Conservation (phyloP, 2,888 invertebrate genomes). For the Eubasilissa splendida region DNA sequence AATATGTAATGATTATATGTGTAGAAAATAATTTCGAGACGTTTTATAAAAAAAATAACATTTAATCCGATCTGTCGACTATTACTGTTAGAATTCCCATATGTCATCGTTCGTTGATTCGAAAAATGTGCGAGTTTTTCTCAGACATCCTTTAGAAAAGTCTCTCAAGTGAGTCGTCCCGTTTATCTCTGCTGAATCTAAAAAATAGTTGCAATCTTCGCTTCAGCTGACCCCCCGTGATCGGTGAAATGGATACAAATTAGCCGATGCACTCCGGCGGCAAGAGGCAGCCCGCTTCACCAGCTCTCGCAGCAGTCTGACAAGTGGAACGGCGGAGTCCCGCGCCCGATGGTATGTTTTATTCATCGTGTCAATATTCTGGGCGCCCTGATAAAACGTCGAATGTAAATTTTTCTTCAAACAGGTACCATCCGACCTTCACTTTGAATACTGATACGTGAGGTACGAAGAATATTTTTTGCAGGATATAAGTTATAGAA, state of each 20-base stretch:
- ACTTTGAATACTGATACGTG: constrained; percentile 28
- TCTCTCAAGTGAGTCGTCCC: neutral
- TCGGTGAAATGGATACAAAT: constrained; percentile 48
- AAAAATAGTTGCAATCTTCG: neutral
- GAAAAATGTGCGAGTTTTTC: too few species aligned
- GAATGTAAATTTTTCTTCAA: constrained; percentile 36
- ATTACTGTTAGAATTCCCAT: too few species aligned
- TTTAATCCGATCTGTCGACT: too few species aligned
- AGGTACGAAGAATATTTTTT: constrained; percentile 13
- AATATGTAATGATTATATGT: too few species aligned
- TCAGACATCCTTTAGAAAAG: too few species aligned
- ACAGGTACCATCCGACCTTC: constrained; percentile 28
- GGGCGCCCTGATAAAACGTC: constrained; percentile 41
- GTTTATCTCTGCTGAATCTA: neutral
- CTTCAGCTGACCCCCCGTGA: constrained; percentile 45
- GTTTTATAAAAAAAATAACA: too few species aligned
- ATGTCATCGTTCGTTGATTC: too few species aligned
- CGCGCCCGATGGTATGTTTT: constrained; percentile 40
- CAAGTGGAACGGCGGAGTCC: neutral
- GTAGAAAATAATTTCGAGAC: too few species aligned
- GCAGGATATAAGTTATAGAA: constrained; percentile 26
- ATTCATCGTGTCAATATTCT: constrained; percentile 53
- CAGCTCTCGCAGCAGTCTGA: neutral
- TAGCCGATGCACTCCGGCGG: constrained; percentile 33
- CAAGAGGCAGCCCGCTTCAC: neutral